A percentile compares a stretch with the other conserved stretches of the same genome.
Conservation (phyloP, 2,888 invertebrate species). For the Hololepta plana region DNA sequence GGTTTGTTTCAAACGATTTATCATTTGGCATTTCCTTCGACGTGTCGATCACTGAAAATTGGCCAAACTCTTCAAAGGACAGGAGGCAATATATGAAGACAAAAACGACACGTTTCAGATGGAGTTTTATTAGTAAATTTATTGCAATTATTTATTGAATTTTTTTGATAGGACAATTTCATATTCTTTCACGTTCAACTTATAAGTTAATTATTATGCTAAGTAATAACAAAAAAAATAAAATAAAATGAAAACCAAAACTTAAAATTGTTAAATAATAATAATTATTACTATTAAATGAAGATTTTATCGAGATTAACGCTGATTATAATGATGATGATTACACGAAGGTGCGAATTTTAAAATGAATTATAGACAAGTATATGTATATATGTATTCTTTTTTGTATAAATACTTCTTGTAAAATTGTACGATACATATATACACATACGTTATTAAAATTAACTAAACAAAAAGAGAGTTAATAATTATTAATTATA, state of each 20-base stretch:
- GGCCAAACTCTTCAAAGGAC: too few relatives aligned
- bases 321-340: too few relatives aligned
- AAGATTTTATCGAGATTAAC: neutral
- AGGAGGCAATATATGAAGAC: too few relatives aligned
- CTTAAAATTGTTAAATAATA: neutral
- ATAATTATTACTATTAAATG: neutral
- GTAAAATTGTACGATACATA: slow-evolving; percentile 2
- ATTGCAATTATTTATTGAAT: too few relatives aligned
- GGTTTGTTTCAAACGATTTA: too few relatives aligned
- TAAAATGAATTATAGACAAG: slow-evolving; percentile 5
- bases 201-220: too few relatives aligned
- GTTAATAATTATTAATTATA: too few relatives aligned
- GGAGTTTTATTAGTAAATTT: neutral
- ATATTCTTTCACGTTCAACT: too few relatives aligned
- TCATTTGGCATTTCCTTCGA: too few relatives aligned
- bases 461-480: slow-evolving; percentile 5
- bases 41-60: too few relatives aligned
- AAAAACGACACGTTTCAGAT: slow-evolving; percentile 1
- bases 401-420: slow-evolving; percentile 5
- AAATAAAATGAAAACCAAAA: neutral
- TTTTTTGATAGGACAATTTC: too few relatives aligned
- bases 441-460: neutral
- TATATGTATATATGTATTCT: slow-evolving; percentile 3
- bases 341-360: too few relatives aligned
- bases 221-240: neutral